Percentiles rank a stretch among this genome's conserved stretches.
Conservation (phyloP, 1,140 invertebrate species). For the Helicoverpa zea region DNA sequence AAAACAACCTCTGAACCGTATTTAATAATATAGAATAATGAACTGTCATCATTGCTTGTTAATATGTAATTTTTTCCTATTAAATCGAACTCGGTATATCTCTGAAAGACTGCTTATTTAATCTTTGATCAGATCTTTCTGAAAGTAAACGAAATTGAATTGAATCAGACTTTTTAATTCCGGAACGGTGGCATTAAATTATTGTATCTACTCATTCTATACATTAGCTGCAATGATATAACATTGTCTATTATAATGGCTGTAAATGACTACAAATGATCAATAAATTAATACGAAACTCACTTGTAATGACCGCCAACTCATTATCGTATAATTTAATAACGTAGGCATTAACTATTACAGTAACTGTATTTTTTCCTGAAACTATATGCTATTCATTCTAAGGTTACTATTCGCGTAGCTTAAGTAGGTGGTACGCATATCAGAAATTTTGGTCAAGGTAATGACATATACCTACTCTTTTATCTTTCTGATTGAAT, state of each 20-base stretch:
- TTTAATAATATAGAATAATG: background rate
- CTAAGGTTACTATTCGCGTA: too few relatives aligned
- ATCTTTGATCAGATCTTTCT: too few relatives aligned
- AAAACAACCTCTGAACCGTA: background rate
- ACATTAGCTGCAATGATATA: background rate
- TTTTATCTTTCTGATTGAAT: background rate
- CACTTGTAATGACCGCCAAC: conserved; percentile 61
- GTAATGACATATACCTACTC: background rate
- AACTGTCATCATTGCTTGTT: background rate
- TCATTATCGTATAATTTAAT: conserved; percentile 58
- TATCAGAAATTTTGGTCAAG: background rate
- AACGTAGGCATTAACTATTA: background rate
- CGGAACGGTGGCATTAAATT: background rate
- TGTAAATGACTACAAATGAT: conserved; percentile 31
- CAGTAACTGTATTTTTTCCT: background rate
- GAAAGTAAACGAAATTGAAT: background rate
- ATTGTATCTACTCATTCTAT: too few relatives aligned
- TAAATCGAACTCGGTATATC: background rate
- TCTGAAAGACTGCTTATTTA: too few relatives aligned
- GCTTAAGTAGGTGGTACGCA: too few relatives aligned
- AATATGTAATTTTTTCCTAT: background rate
- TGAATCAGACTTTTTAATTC: background rate
- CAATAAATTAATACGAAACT: conserved; percentile 49
- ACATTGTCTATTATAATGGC: conserved; percentile 38
- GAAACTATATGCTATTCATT: too few relatives aligned